Evolutionary conservation across 1,140 invertebrate species (phyloP), one percentile per base, ranked within the genome.

Genomic region (Penaeus vannamei): DNA sequence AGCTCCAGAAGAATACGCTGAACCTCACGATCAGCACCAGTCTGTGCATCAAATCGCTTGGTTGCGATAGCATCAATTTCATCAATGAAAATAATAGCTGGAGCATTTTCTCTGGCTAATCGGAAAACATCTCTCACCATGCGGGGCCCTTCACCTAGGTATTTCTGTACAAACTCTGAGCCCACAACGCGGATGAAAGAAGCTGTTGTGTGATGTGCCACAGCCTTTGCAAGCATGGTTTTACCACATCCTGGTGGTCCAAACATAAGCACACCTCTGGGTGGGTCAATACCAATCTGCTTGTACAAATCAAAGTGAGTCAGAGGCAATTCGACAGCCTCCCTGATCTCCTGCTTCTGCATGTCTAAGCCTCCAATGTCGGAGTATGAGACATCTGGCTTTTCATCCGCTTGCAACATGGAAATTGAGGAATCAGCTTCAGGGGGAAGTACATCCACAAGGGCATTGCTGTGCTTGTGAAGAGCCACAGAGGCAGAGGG

Each of bases 281-380:
- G 99, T 22, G 99, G 99, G 92, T 98, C 97, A 93, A 98, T 98
- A 93, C 98, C 95, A 93, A 99, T 99, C 94, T 99, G 99, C 93
- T 99, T 97, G 93, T 99, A 99, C n/a, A 99, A 94, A 93, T 99
- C 98, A 93, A 99, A 99, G 93, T 99, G 98, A 77, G 98, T 99
- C 1, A 99, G 94, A 7, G 99, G 99, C 86, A 99, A 93, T 93
- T 99, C 99, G 0, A 99, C 99, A 79, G 99, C 99, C 94, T 99
- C 99, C 82, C 98, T 94, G 89, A 99, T 99, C 94, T 99, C 99
- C 93, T 99, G 99, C 92, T 99, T 99, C 93, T 99, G 99, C 95
- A 99, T 99, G 93, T 99, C 98, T 96, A 99, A 98, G 69, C 99
- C 99, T 93, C 99, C 99, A 93, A 99, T 99, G 92, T 99, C 99